phyloP scores from a whole-genome alignment of 2,888 invertebrate genomes.

The Chalcis sispes region DNA sequence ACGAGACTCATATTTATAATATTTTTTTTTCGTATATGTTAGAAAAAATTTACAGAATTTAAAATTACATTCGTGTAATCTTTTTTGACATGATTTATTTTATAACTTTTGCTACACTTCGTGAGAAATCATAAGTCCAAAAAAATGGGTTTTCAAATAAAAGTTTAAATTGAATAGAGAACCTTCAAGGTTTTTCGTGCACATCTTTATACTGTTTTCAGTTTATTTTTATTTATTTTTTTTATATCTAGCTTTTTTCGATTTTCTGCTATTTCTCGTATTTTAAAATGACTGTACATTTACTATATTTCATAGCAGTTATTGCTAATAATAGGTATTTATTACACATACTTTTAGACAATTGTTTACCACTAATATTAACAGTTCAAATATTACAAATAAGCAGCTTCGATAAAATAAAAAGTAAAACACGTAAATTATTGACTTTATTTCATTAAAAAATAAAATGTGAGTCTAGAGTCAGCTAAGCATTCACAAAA shows the following conservation, averaged over 20 bases:
- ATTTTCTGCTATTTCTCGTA: neutral
- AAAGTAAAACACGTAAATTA: slow-evolving; percentile 52
- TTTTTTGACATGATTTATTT: slow-evolving; percentile 17
- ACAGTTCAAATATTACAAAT: slow-evolving; percentile 39
- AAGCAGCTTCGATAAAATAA: slow-evolving; percentile 40
- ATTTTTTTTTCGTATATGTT: slow-evolving; percentile 20
- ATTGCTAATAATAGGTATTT: slow-evolving; percentile 32
- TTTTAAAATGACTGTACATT: slow-evolving; percentile 48
- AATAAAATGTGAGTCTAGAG: slow-evolving; percentile 37
- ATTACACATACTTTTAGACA: slow-evolving; percentile 29
- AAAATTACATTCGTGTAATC: slow-evolving; percentile 13
- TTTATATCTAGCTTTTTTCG: slow-evolving; percentile 14
- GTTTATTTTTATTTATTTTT: slow-evolving; percentile 21
- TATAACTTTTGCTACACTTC: neutral
- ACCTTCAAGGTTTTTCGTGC: slow-evolving; percentile 33
- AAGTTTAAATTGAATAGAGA: slow-evolving; percentile 41
- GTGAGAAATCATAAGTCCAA: slow-evolving; percentile 8
- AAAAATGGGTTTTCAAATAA: slow-evolving; percentile 10
- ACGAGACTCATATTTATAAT: slow-evolving; percentile 15
- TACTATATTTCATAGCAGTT: slow-evolving; percentile 31
- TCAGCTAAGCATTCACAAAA: slow-evolving; percentile 30
- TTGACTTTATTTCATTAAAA: slow-evolving; percentile 49
- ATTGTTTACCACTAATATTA: slow-evolving; percentile 30
- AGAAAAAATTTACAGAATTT: slow-evolving; percentile 43
- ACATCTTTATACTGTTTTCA: slow-evolving; percentile 1